A percentile compares a stretch with the other conserved stretches of the same genome.
These are phyloP conservation scores for Tiliacea aurago DNA, from an alignment of 2,888 invertebrate genomes.

Conservation along the genomic window DNA sequence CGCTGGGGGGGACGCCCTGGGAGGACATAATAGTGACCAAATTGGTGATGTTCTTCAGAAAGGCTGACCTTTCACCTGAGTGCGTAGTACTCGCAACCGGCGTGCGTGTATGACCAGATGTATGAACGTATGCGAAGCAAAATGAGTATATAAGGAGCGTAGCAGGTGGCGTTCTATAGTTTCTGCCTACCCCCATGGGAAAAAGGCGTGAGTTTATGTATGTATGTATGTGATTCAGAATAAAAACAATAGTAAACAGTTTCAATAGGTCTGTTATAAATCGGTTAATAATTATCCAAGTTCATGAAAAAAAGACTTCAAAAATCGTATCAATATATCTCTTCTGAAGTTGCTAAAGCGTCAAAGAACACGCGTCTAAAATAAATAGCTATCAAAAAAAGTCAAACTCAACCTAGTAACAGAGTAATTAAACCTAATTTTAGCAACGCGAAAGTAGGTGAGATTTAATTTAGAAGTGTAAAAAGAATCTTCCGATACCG, in stretches of 20 bases:
- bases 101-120: no score
- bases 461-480: constrained; percentile 10
- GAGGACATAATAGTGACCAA: no score
- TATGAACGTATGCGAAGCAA: no score
- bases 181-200: no score
- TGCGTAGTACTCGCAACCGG: no score
- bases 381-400: constrained; percentile 19
- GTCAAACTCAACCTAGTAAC: constrained; percentile 18
- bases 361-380: constrained; percentile 9
- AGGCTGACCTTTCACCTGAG: no score
- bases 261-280: not conserved
- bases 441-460: constrained; percentile 3
- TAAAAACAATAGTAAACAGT: not conserved
- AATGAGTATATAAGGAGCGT: no score
- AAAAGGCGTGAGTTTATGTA: no score
- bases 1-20: no score
- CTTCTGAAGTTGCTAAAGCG: not conserved
- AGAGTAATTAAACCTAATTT: constrained; percentile 32
- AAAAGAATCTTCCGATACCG: constrained; percentile 90
- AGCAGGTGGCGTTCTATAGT: no score
- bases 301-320: not conserved
- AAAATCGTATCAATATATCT: constrained; percentile 4
- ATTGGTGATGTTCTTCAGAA: no score
- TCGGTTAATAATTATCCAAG: not conserved
- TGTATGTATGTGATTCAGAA: no score